phyloP scores from a whole-genome alignment of 2,797 vertebrate genomes.

The Megalops cyprinoides region DNA sequence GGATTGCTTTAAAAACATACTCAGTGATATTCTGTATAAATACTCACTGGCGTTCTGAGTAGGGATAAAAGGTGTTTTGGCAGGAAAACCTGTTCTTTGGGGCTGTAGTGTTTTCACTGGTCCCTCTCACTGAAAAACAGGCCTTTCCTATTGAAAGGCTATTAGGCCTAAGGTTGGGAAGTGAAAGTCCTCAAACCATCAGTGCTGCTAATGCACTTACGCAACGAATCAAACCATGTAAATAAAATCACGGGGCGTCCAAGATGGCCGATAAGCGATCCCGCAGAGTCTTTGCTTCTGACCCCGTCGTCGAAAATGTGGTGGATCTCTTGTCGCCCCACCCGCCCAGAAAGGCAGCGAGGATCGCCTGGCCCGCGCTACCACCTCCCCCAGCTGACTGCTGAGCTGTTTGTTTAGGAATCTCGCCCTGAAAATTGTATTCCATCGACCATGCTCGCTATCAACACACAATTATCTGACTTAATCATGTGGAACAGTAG shows the following conservation, averaged over 20 bases:
- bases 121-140: no score
- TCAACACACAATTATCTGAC: slow-evolving; percentile 99
- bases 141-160: slow-evolving; percentile 1
- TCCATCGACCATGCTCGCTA: slow-evolving; percentile 99
- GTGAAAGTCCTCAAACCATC: slow-evolving; percentile 2
- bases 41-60: neutral
- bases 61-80: slow-evolving; percentile 20
- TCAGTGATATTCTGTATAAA: neutral
- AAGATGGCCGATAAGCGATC: neutral
- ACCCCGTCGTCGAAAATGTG: slow-evolving; percentile 12
- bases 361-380: slow-evolving; percentile 76
- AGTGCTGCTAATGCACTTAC: slow-evolving; percentile 17
- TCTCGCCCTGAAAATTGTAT: slow-evolving; percentile 98
- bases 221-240: slow-evolving; percentile 13
- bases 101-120: no score
- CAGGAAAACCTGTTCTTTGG: neutral
- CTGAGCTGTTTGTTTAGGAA: slow-evolving; percentile 99
- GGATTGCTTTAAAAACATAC: neutral
- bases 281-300: neutral
- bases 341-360: slow-evolving; percentile 66
- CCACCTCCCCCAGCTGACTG: slow-evolving; percentile 85
- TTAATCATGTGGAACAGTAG: slow-evolving; percentile 99
- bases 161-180: neutral
- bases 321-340: slow-evolving; percentile 60
- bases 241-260: slow-evolving; percentile 16